A percentile compares a stretch with the other conserved stretches of the same genome.
phyloP scores from a whole-genome alignment of 2,113 vertebrate species.

The Hydrolagus affinis region DNA sequence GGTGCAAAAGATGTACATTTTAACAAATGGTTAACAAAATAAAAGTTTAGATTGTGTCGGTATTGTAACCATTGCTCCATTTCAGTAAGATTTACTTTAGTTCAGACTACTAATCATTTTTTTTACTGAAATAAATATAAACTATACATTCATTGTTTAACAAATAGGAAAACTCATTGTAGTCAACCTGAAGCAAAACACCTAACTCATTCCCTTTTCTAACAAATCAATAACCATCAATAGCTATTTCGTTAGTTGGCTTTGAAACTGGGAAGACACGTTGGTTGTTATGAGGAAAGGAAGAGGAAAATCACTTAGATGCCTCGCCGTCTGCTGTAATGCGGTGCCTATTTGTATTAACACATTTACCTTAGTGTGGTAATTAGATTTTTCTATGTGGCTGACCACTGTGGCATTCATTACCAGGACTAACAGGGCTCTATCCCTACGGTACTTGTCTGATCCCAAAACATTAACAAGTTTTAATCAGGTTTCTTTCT shows the following conservation, averaged over 20 bases:
- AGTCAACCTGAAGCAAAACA: neutral
- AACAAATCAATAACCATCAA: neutral
- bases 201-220: neutral
- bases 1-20: neutral
- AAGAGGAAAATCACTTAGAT: neutral
- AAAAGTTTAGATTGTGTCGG: neutral
- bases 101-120: slow-evolving; percentile 7
- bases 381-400: neutral
- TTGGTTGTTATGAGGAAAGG: neutral
- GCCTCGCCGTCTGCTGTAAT: neutral
- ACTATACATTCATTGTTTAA: neutral
- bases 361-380: neutral
- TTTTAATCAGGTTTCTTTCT: neutral
- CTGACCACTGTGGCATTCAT: neutral
- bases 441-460: neutral
- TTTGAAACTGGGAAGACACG: neutral
- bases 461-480: neutral
- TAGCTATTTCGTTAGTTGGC: neutral
- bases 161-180: neutral
- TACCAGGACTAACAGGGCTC: neutral
- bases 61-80: neutral
- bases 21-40: neutral
- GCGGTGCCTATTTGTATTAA: neutral
- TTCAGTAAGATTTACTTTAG: neutral
- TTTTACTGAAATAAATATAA: neutral